Percentiles rank a stretch among this genome's conserved stretches.
Conservation (phyloP, 2,113 vertebrate species). For the Leptocoma aspasia region DNA sequence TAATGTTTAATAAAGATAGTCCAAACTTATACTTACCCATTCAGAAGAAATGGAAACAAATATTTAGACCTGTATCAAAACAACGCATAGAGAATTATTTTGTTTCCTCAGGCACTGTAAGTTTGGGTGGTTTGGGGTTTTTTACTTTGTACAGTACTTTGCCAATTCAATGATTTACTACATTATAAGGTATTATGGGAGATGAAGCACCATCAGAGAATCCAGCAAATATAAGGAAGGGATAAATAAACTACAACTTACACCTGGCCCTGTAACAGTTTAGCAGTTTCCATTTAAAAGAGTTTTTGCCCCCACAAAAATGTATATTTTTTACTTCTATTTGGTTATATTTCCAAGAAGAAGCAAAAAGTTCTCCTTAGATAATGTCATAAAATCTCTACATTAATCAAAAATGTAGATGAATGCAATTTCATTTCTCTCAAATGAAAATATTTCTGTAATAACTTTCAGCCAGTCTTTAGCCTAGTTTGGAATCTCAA, state of each 20-base stretch:
- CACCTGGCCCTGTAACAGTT: background rate
- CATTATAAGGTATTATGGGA: background rate
- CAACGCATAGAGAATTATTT: background rate
- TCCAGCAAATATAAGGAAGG: background rate
- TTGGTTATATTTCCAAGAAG: background rate
- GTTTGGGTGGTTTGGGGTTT: background rate
- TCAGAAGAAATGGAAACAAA: background rate
- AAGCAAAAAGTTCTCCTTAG: background rate
- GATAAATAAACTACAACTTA: background rate
- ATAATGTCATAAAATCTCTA: background rate
- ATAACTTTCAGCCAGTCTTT: background rate
- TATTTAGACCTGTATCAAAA: background rate
- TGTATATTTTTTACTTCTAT: background rate
- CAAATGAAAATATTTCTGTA: background rate
- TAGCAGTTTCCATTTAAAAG: background rate
- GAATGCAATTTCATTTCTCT: background rate
- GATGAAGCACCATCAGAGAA: background rate
- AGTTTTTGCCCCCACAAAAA: background rate
- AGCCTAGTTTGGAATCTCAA: background rate
- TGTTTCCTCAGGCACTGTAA: background rate
- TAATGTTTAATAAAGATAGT: background rate
- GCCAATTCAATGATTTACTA: background rate
- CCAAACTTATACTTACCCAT: background rate
- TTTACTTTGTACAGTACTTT: background rate
- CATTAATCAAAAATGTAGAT: background rate